Evolutionary conservation across 2,113 vertebrate species (phyloP), one percentile per base, ranked within the genome.

Genomic region (Corythaeola cristata): DNA sequence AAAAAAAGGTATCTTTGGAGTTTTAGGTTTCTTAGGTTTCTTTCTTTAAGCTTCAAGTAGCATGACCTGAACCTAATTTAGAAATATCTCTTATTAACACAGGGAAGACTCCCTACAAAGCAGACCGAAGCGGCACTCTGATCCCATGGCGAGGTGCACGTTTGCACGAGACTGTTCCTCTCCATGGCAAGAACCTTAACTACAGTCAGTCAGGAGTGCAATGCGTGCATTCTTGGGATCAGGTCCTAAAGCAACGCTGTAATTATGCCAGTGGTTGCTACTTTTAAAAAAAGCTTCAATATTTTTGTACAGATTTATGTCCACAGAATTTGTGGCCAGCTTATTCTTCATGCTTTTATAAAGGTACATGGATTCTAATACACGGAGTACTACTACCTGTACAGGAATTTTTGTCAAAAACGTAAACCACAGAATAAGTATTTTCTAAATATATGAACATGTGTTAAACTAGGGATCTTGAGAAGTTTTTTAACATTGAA

Each of bases 1-100:
- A 82, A 32, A 89, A 39, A 39, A 71, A 58, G 9, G 6, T 33
- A 44, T 32, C 55, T 3, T 15, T 37, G 20, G 20, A 76, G 13
- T 17, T 55, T 6, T 0, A 2, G 24, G 14, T 15, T 60, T 80
- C 22, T 6, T 0, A 2, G 24, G 14, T 15, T 60, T 80, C 22
- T 39, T 58, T 66, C 63, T 89, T 41, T 33, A 77, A 49, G 66
- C 8, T 75, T 56, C 24, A 47, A 8, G 22, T 1, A 78, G 56
- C 5, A 27, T 20, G 64, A 75, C 37, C 30, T 60, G 52, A 78
- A 81, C 17, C 8, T 41, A 6, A 41, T 21, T 71, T 32, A 53
- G 39, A 66, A 81, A 81, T 17, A 22, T 5, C 37, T 67, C 9
- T 24, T 74, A 28, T 9, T 37, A 26, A 44, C 33, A 32, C 16